Evolutionary conservation across 2,113 vertebrate genomes (phyloP).

Genomic region (Otus sunia): DNA sequence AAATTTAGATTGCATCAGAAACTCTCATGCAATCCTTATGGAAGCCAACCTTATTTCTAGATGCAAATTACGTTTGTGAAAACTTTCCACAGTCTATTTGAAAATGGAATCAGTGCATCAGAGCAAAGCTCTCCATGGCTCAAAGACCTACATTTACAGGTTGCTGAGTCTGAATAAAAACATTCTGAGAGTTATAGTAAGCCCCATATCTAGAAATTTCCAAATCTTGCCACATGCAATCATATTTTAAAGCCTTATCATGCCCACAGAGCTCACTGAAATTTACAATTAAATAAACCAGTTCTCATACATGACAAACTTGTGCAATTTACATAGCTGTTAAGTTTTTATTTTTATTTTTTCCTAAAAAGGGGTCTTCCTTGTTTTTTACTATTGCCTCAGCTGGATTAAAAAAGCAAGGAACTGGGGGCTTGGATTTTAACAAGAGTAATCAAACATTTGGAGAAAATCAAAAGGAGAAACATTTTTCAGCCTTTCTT

Average conservation of each 20-base stretch:
- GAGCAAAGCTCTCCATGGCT: not conserved
- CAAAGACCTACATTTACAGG: not conserved
- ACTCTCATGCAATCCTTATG: not conserved
- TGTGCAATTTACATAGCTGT: not conserved
- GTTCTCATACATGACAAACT: not conserved
- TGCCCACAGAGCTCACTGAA: not conserved
- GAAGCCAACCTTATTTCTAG: not conserved
- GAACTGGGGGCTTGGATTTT: not conserved
- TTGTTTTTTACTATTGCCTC: not conserved
- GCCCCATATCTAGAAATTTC: not conserved
- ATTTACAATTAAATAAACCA: not conserved
- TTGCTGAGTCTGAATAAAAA: not conserved
- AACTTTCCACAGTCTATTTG: not conserved
- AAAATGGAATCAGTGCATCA: not conserved
- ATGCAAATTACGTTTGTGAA: not conserved
- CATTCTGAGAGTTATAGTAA: not conserved
- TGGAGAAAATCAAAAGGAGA: not conserved
- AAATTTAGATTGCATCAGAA: not conserved
- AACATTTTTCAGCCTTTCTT: not conserved
- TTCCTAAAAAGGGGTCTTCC: not conserved
- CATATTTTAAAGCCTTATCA: not conserved
- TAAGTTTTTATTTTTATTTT: not conserved
- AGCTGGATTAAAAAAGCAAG: not conserved
- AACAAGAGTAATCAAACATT: not conserved
- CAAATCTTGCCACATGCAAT: not conserved